Conservation (phyloP, 2,888 invertebrate species). For the Trissolcus japonicus region DNA sequence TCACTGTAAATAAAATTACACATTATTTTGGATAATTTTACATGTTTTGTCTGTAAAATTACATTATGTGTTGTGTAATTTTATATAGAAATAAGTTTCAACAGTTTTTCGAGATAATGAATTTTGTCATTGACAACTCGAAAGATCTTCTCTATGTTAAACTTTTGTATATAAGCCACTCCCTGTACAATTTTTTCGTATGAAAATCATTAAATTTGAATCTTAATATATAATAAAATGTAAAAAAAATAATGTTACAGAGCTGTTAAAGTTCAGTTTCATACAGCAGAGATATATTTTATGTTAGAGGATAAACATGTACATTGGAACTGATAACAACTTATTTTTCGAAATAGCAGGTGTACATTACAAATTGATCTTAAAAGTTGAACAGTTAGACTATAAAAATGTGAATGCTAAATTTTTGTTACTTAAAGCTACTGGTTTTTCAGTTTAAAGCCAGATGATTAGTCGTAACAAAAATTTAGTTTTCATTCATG, state of each 20-base stretch:
- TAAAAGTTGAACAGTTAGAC: background rate
- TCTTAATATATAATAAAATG: background rate
- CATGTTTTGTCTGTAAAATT: no score
- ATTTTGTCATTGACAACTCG: no score
- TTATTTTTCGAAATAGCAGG: constrained; percentile 12
- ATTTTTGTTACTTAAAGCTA: background rate
- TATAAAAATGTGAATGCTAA: background rate
- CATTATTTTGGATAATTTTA: no score
- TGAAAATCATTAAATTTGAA: background rate
- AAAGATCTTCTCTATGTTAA: no score
- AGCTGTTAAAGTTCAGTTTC: constrained; percentile 7
- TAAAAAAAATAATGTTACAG: constrained; percentile 1
- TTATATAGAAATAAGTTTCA: no score
- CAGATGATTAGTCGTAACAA: no score
- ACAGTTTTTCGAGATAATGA: no score
- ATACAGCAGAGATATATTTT: background rate
- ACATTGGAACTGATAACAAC: constrained; percentile 20
- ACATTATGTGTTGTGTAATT: no score
- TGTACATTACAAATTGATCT: background rate
- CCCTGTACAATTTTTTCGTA: no score
- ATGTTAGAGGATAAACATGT: constrained; percentile 22
- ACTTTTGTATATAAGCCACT: no score
- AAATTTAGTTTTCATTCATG: background rate
- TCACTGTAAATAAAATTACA: no score
- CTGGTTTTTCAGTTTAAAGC: no score